These are phyloP conservation scores for Ceyx cyanopectus DNA, from an alignment of 2,113 vertebrate genomes.

Conservation along the genomic window DNA sequence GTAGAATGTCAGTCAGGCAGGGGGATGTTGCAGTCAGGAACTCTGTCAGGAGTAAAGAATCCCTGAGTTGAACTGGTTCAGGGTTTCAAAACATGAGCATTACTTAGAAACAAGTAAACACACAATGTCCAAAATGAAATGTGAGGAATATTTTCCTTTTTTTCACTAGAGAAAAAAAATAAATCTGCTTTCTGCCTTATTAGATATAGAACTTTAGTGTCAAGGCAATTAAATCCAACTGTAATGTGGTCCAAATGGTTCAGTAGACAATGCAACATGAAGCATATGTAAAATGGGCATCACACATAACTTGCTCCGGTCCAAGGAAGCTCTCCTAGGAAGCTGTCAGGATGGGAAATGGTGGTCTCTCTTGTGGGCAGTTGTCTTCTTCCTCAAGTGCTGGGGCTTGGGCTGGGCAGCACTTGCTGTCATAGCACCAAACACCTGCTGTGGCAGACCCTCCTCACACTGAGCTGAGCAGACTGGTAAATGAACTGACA, in stretches of 20 bases:
- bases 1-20: slow-evolving; percentile 65
- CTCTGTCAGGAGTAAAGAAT: not conserved
- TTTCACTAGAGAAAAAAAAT: not conserved
- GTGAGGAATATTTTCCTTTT: not conserved
- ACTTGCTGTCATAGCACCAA: not conserved
- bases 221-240: not conserved
- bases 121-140: rapidly evolving
- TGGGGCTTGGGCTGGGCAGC: not conserved
- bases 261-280: not conserved
- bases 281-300: not conserved
- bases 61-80: not conserved
- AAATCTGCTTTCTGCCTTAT: not conserved
- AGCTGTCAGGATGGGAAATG: not conserved
- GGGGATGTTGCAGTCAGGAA: not conserved
- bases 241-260: not conserved
- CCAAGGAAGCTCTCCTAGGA: not conserved
- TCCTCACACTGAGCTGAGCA: rapidly evolving
- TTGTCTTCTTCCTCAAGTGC: not conserved
- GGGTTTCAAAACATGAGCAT: rapidly evolving
- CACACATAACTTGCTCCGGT: rapidly evolving
- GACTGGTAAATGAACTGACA: not conserved
- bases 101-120: not conserved
- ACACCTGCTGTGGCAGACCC: rapidly evolving
- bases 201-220: not conserved
- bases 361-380: not conserved